Conservation (phyloP, 2,113 vertebrate genomes). For the Poecile atricapillus region DNA sequence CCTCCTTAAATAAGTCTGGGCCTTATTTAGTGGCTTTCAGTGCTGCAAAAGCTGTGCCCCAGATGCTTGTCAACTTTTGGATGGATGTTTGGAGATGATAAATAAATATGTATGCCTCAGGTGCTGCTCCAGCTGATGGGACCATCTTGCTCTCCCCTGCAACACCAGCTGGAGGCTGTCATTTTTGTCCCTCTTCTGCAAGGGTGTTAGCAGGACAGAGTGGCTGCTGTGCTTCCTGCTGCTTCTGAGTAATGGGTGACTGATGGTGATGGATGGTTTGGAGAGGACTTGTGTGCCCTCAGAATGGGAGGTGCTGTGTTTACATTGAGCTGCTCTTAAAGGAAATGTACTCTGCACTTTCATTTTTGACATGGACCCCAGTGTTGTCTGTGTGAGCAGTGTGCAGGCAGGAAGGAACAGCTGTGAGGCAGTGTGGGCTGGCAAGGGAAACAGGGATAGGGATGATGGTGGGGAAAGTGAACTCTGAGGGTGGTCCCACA, state of each 20-base stretch:
- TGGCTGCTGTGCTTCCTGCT: neutral
- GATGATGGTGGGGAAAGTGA: neutral
- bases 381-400: neutral
- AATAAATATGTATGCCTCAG: fast-evolving
- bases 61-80: fast-evolving
- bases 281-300: neutral
- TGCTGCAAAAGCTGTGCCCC: fast-evolving
- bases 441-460: fast-evolving
- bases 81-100: neutral
- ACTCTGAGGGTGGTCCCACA: fast-evolving
- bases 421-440: neutral
- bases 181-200: neutral
- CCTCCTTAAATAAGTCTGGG: neutral
- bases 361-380: fast-evolving
- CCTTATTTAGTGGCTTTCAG: neutral
- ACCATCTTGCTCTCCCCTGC: neutral
- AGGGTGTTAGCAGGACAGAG: neutral
- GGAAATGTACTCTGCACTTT: neutral
- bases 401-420: neutral
- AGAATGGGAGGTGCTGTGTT: neutral
- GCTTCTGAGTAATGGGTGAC: neutral
- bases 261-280: neutral
- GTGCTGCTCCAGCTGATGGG: neutral
- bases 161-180: neutral
- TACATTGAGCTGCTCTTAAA: neutral